Conservation (phyloP, 2,113 vertebrate species). For the Pomatorhinus ruficollis region DNA sequence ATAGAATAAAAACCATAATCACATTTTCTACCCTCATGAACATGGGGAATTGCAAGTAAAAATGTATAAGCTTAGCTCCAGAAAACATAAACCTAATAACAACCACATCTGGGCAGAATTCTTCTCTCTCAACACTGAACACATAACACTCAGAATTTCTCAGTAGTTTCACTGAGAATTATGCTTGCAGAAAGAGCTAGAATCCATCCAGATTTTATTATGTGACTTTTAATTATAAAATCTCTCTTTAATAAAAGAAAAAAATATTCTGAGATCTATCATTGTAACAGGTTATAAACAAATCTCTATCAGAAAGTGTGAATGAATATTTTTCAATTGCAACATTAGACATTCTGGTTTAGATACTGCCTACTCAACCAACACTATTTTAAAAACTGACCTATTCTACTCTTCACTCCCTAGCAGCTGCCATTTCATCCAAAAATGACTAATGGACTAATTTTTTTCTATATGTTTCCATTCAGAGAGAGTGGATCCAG, state of each 20-base stretch:
- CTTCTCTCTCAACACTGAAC: not conserved
- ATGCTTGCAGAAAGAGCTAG: not conserved
- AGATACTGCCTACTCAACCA: not conserved
- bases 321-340: not conserved
- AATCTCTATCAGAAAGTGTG: not conserved
- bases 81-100: not conserved
- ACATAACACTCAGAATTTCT: not conserved
- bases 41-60: not conserved
- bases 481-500: not conserved
- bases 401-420: not conserved
- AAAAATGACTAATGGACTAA: not conserved
- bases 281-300: not conserved
- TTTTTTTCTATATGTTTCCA: not conserved
- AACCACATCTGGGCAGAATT: not conserved
- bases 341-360: not conserved
- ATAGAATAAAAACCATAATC: not conserved
- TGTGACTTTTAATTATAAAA: not conserved
- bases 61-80: not conserved
- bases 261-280: not conserved
- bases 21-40: not conserved
- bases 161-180: not conserved
- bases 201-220: not conserved
- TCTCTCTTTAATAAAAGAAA: not conserved
- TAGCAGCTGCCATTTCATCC: not conserved
- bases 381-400: not conserved